Evolutionary conservation across 2,797 vertebrate genomes (phyloP), one percentile per base, ranked within the genome.

Genomic region (Molossus alvarezi): DNA sequence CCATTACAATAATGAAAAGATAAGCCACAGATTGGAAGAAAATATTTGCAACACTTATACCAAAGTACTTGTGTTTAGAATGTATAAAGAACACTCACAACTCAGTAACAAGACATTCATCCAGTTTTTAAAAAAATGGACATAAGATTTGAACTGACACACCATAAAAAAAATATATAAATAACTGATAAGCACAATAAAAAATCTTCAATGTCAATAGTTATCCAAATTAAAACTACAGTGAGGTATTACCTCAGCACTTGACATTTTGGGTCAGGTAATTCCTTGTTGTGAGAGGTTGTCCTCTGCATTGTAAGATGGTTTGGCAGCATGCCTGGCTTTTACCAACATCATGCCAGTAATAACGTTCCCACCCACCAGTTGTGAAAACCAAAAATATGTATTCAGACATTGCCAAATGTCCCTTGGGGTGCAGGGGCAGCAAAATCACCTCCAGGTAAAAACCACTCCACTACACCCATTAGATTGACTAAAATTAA

Each of bases 11-110:
- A 79, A 53, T 84, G n/a, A 93, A 95, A 86, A 55, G 48, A 69
- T 55, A 94, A 84, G 80, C 53, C 21, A 91, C 21, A 75, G 58
- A 62, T n/a, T 87, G n/a, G 65, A 82, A 90, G 57, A 94, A 94
- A 83, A 60, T 72, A 57, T 89, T 69, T 65, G 12, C 8, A 92
- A 85, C 29, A 72, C 10, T 29, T 88, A 57, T 57, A 72, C 57
- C 55, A 92, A 82, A 87, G 27, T 83, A 58, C 27, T 85, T 51
- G 51, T 80, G 65, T 87, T 64, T 57, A 64, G 65, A 83, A 87
- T 65, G 62, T 37, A 85, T 86, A 79, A 90, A 87, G 53, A 87
- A 81, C 1, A 81, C 7, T 64, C 71, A 57, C 13, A 92, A 4
- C 65, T 71, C 53, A 71, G 71, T 65, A 83, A 75, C 11, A 77